Conservation (phyloP, 1,140 invertebrate genomes). For the Drosophila pachea region DNA sequence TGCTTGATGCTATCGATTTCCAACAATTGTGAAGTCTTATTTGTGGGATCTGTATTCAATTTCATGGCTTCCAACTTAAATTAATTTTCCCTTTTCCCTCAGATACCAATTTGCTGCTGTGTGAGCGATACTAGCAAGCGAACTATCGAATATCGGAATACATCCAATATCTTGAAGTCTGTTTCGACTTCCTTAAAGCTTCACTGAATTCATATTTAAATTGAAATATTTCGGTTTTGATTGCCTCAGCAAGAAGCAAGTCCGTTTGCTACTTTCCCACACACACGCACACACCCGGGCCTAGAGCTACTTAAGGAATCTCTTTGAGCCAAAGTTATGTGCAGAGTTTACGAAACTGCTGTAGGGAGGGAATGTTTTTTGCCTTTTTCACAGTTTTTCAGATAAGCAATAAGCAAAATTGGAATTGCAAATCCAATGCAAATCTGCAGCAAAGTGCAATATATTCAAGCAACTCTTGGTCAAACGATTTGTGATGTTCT, state of each 20-base stretch:
- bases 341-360: conserved; percentile 14
- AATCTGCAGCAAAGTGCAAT: background rate
- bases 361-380: conserved; percentile 11
- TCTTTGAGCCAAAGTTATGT: conserved; percentile 27
- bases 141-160: no score
- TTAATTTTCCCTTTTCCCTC: background rate
- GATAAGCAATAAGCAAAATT: conserved; percentile 4
- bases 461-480: background rate
- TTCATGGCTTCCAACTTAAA: conserved; percentile 6
- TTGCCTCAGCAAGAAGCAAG: conserved; percentile 12
- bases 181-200: no score
- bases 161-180: no score
- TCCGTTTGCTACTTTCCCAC: background rate
- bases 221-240: background rate
- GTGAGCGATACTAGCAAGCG: no score
- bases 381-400: conserved; percentile 9
- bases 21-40: conserved; percentile 43
- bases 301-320: conserved; percentile 13
- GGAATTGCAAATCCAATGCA: conserved; percentile 8
- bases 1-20: conserved; percentile 1
- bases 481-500: background rate
- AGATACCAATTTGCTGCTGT: background rate
- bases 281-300: conserved; percentile 13
- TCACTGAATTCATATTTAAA: no score
- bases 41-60: conserved; percentile 51